A percentile compares a stretch with the other conserved stretches of the same genome.
Evolutionary conservation across 30 jellyfish, hydroid and myxozoan species (phyloP).

Genomic region (Hydractinia echinata): DNA sequence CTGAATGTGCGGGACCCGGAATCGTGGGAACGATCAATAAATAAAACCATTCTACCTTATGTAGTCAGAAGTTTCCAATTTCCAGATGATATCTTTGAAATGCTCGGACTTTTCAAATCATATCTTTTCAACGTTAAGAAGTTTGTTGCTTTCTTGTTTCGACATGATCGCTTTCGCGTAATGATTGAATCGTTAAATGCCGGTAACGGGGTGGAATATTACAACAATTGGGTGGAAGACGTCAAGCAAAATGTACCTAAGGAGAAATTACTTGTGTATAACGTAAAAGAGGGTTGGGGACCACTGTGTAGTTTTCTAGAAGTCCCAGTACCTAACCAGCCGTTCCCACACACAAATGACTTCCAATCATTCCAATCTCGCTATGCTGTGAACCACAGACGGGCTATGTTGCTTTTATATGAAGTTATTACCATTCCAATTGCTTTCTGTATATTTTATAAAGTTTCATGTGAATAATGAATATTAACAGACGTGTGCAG

Average conservation of each 20-base stretch:
- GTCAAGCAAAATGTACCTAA: background rate
- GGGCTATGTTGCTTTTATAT: no score
- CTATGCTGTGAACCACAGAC: no score
- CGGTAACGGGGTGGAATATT: background rate
- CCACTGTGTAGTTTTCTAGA: conserved; percentile 8
- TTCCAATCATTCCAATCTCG: background rate
- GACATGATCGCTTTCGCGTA: background rate
- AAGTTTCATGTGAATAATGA: no score
- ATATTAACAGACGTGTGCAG: no score
- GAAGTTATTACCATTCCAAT: no score
- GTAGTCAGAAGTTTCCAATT: background rate
- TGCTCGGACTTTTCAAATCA: background rate
- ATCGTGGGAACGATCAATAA: background rate
- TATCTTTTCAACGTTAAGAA: background rate
- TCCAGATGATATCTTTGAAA: background rate
- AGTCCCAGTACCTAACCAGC: conserved; percentile 1
- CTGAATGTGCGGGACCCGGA: background rate
- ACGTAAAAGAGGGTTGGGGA: background rate
- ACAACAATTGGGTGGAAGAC: background rate
- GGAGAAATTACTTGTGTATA: conserved; percentile 6
- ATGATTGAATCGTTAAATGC: background rate
- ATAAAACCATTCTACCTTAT: background rate
- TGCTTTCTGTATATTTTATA: no score
- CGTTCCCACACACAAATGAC: background rate
- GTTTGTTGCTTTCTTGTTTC: no score